Base-by-base conservation (phyloP, 2,888 invertebrate genomes). In the Ischnura elegans region DNA sequence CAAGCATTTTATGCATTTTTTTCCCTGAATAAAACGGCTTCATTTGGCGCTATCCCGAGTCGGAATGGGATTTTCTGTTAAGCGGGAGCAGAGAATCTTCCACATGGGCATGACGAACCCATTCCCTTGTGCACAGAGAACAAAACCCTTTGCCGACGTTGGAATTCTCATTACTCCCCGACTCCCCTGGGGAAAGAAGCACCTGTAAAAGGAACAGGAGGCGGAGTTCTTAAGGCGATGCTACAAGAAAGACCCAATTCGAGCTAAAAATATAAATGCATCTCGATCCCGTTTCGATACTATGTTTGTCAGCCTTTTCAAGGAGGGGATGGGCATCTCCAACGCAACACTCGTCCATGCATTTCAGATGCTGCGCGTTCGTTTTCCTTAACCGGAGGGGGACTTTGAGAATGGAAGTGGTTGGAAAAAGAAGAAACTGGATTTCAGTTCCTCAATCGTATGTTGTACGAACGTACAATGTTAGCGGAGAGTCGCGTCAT, bases 211-310 rank as follows among this genome's bases (percentile, higher is more conserved):
- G n/a, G n/a, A 25, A 19, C 61, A 61, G 61, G 76, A 21, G 76
- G 76, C 36, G 8, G 76, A 13, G n/a, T 25, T 76, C 29, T 13
- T 16, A 13, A 76, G 76, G 76, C 8, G 36, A 36, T 61, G 61
- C 61, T 61, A 61, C 61, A 61, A 29, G 76, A 36, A 76, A 76
- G 76, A 76, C 76, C 76, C 76, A 76, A 76, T 76, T 76, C 76
- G 76, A 76, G 76, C 36, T 76, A 76, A 36, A 76, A 76, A 76
- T 76, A 76, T 25, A 76, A 76, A 76, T 76, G 76, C 76, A 36
- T 25, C 10, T n/a, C 36, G 16, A 76, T 76, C 76, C 76, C 76
- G 76, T 76, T 76, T 76, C 76, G 16, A 36, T 76, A 8, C 76
- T 76, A 76, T 36, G 76, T 76, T 76, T 36, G 76, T 29, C 76